These are phyloP conservation scores for Leptinotarsa texana DNA, from an alignment of 1,140 invertebrate species.

Conservation along the genomic window DNA sequence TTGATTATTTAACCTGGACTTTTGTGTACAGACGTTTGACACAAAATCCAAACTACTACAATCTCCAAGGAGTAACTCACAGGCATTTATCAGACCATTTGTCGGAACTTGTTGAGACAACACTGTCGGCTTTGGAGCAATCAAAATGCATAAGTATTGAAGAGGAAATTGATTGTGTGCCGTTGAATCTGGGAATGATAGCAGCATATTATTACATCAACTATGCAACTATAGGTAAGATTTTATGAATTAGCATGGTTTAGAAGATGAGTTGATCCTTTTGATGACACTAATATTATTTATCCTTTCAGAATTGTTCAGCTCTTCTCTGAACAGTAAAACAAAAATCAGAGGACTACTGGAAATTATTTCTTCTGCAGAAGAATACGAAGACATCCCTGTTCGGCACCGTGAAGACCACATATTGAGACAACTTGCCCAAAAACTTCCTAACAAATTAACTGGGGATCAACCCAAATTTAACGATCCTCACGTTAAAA, in stretches of 20 bases:
- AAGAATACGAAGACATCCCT: constrained; percentile 93
- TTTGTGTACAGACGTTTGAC: constrained; percentile 96
- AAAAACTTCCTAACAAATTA: constrained; percentile 79
- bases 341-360: constrained; percentile 96
- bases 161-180: constrained; percentile 96
- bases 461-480: constrained; percentile 66
- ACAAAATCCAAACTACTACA: constrained; percentile 99
- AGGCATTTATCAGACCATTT: constrained; percentile 97
- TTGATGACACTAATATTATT: background rate
- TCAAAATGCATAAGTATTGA: constrained; percentile 98
- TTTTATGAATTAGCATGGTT: background rate
- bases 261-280: no score
- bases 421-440: constrained; percentile 80
- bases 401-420: constrained; percentile 95
- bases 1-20: constrained; percentile 99
- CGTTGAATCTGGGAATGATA: constrained; percentile 99
- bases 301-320: constrained; percentile 83
- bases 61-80: constrained; percentile 95
- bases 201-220: constrained; percentile 99
- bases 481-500: constrained; percentile 97
- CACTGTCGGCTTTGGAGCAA: constrained; percentile 92
- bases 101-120: constrained; percentile 97
- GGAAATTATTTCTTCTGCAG: constrained; percentile 97
- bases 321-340: constrained; percentile 93
- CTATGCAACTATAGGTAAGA: constrained; percentile 94